phyloP scores from a whole-genome alignment of 2,113 vertebrate genomes.

The Strigops habroptila region DNA sequence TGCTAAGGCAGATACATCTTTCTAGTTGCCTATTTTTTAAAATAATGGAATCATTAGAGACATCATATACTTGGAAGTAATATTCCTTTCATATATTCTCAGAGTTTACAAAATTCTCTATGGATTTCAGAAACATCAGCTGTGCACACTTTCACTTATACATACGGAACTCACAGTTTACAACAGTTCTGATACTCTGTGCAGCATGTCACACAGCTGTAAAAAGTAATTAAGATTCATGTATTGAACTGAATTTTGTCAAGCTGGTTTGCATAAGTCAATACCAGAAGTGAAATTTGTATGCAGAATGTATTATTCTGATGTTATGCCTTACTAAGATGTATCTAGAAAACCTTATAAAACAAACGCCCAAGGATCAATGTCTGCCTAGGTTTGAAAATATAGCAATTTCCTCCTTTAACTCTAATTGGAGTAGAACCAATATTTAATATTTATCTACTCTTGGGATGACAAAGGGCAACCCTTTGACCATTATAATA shows the following conservation, averaged over 20 bases:
- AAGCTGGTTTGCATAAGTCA: background rate
- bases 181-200: background rate
- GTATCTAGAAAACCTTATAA: background rate
- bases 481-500: background rate
- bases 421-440: background rate
- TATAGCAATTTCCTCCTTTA: background rate
- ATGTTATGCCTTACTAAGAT: background rate
- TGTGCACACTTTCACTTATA: background rate
- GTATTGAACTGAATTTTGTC: background rate
- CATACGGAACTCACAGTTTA: background rate
- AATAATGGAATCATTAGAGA: background rate
- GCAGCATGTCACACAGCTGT: rapidly evolving
- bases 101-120: background rate
- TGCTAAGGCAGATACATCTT: background rate
- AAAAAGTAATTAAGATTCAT: background rate
- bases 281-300: background rate
- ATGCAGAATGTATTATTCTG: background rate
- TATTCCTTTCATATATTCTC: background rate
- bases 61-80: background rate
- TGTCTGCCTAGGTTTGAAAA: background rate
- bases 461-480: background rate
- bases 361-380: background rate
- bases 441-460: background rate
- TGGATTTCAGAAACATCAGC: background rate
- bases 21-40: background rate